Base-by-base conservation (phyloP, 2,797 vertebrate genomes). In the Premnoplex brunnescens region DNA sequence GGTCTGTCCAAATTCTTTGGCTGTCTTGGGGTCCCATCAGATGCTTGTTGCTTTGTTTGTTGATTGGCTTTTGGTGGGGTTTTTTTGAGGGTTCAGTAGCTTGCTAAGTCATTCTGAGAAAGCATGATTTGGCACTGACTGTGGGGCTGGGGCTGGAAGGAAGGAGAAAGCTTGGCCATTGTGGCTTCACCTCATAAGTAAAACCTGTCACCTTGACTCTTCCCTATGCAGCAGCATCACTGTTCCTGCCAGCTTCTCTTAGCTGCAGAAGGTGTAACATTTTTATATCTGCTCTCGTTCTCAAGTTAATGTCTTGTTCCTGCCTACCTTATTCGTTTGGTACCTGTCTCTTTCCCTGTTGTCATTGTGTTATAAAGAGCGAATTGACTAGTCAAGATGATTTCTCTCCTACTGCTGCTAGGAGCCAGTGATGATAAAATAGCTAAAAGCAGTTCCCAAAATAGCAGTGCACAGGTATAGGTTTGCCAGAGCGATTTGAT, bases 381-480 rank as follows among this genome's bases (percentile, higher is more conserved):
- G 56, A 95, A 91, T 86, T 95, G 93, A 81, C 73, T 92, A 94
- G 88, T 91, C 84, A 87, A 87, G 94, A 81, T 91, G 88, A 94
- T 93, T 92, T 92, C 78, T 93, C 89, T 89, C 86, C 39, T 79
- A 43, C 91, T 19, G 26, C 95, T 86, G 69, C 83, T 90, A 41
- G 81, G 71, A 95, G 87, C 74, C 75, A 76, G 91, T 41, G 68
- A 91, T 6, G 36, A 92, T 78, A 93, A 95, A 91, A 95, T 49
- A 85, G 88, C 92, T 93, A 71, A 92, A 91, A 94, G 86, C 81
- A 48, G 74, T 6, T n/a, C 88, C 77, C 73, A 86, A 77, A 97
- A 96, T 94, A 96, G 95, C 84, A 71, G 49, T 20, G 75, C 86
- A 58, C 74, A 96, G 94, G 93, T 94, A 92, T 20, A 63, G 72